phyloP scores from a whole-genome alignment of 53 echinoderm and acorn worm genomes.

The Patiria pectinifera region DNA sequence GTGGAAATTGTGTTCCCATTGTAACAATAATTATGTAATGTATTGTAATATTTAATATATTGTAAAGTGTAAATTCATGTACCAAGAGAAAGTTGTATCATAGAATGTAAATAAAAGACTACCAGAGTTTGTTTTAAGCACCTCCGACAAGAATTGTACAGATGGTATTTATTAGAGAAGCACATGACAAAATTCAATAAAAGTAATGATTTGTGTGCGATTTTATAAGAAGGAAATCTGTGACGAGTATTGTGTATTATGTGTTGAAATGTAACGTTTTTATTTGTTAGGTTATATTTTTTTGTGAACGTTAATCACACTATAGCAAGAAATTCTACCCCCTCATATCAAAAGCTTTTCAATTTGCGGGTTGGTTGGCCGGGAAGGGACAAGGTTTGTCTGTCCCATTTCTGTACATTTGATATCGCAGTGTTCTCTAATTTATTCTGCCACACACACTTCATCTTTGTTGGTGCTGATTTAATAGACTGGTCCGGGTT shows the following conservation, averaged over 20 bases:
- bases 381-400: too few species aligned
- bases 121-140: constrained; percentile 28
- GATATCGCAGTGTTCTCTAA: too few species aligned
- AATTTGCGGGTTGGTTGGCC: too few species aligned
- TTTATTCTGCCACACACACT: too few species aligned
- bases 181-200: constrained; percentile 35
- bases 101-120: constrained; percentile 48
- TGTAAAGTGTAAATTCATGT: constrained; percentile 52
- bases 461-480: background rate
- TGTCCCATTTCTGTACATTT: too few species aligned
- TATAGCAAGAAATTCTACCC: too few species aligned
- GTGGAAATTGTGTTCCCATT: background rate
- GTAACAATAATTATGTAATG: background rate
- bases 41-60: constrained; percentile 7
- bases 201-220: constrained; percentile 47
- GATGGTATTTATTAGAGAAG: constrained; percentile 45
- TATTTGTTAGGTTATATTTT: background rate
- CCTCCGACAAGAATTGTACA: constrained; percentile 17
- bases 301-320: too few species aligned
- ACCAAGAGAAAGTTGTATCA: constrained; percentile 17
- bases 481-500: background rate
- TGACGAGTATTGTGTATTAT: background rate
- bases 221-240: constrained; percentile 14
- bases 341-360: too few species aligned
- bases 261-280: background rate